Evolutionary conservation across 2,113 vertebrate genomes (phyloP).

Genomic region (Saguinus midas): DNA sequence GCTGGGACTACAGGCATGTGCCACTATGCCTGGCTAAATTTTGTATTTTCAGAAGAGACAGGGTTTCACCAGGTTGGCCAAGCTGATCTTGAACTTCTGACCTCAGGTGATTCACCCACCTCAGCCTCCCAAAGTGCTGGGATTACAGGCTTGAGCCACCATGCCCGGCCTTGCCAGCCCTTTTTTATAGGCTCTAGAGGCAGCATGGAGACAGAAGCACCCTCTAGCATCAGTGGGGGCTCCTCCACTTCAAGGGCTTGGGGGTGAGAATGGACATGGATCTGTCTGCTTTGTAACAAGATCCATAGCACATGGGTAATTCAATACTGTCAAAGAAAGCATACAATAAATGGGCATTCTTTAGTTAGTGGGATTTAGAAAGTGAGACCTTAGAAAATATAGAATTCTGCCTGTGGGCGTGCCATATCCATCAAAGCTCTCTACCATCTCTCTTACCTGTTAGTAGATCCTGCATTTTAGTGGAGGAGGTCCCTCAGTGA

Average conservation of each 20-base stretch:
- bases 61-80: too few relatives aligned
- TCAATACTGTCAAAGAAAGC: background rate
- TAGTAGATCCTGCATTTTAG: background rate
- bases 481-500: too few relatives aligned
- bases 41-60: too few relatives aligned
- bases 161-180: too few relatives aligned
- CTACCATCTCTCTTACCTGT: background rate
- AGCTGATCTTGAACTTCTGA: too few relatives aligned
- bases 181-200: background rate
- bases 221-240: rapidly evolving
- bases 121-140: too few relatives aligned
- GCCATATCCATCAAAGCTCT: background rate
- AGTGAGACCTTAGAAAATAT: background rate
- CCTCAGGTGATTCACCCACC: too few relatives aligned
- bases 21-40: too few relatives aligned
- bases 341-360: background rate
- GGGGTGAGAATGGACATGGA: background rate
- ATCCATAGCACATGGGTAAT: background rate
- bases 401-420: background rate
- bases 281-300: background rate
- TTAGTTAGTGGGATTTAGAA: background rate
- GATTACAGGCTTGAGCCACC: too few relatives aligned
- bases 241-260: background rate
- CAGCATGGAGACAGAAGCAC: background rate
- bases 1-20: too few relatives aligned